Percentiles rank a stretch among this genome's conserved stretches.
Conservation (phyloP, 2,888 invertebrate species). For the Onthophagus sagittarius region DNA sequence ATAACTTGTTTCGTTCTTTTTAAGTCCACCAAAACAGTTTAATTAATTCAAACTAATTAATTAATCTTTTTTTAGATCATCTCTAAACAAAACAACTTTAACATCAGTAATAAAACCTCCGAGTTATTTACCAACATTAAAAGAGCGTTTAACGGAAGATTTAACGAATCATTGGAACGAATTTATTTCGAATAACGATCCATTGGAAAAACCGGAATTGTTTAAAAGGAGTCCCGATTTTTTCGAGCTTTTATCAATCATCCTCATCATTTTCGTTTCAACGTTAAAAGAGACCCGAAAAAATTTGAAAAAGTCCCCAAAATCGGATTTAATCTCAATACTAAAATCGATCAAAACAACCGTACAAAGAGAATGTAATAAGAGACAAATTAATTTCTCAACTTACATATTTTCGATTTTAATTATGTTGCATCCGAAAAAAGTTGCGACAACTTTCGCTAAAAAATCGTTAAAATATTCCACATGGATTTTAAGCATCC, state of each 20-base stretch:
- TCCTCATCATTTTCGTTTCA: conserved; percentile 62
- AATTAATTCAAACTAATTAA: no score
- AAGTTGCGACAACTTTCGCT: conserved; percentile 41
- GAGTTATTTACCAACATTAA: conserved; percentile 62
- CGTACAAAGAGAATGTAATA: conserved; percentile 37
- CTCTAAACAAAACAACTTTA: conserved; percentile 35
- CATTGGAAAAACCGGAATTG: conserved; percentile 66
- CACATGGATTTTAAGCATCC: conserved; percentile 28
- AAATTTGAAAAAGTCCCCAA: conserved; percentile 47
- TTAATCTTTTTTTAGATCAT: conserved; percentile 17
- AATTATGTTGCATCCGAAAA: conserved; percentile 48
- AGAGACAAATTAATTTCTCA: conserved; percentile 36
- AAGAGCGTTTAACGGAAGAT: conserved; percentile 63
- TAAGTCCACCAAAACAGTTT: no score
- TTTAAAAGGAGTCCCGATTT: conserved; percentile 58
- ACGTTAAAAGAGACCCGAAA: conserved; percentile 61
- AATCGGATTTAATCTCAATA: conserved; percentile 50
- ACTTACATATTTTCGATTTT: conserved; percentile 44
- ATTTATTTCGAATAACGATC: conserved; percentile 74
- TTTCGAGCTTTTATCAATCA: conserved; percentile 59
- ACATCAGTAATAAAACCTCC: conserved; percentile 58
- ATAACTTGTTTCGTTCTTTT: no score
- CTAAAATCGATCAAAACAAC: conserved; percentile 48
- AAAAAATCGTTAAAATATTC: conserved; percentile 42
- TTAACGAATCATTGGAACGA: conserved; percentile 76